Conservation (phyloP, 2,888 invertebrate genomes). For the Shargacucullia verbasci region DNA sequence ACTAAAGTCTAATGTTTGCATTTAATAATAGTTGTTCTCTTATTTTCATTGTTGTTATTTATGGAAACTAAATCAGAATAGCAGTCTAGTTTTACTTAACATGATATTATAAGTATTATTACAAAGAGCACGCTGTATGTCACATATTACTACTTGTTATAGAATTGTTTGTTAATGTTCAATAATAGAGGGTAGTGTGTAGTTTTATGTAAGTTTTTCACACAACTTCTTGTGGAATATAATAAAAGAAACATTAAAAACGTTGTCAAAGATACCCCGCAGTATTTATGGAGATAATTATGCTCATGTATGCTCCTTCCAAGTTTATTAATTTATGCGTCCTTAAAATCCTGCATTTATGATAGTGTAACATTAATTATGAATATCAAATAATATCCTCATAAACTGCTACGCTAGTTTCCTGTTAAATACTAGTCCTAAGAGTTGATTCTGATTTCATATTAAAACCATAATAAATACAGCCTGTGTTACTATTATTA, state of each 20-base stretch:
- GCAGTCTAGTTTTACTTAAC: conserved; percentile 60
- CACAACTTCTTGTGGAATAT: conserved; percentile 33
- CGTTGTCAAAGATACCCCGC: conserved; percentile 53
- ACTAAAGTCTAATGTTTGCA: conserved; percentile 66
- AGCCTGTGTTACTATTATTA: conserved; percentile 25
- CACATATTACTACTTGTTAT: conserved; percentile 63
- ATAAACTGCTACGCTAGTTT: conserved; percentile 34
- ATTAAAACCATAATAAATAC: conserved; percentile 21
- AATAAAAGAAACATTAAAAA: conserved; percentile 21
- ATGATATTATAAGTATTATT: conserved; percentile 74
- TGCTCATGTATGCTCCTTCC: conserved; percentile 51
- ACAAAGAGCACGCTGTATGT: conserved; percentile 68
- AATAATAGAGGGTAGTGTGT: conserved; percentile 45
- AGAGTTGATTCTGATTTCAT: conserved; percentile 43
- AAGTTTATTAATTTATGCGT: conserved; percentile 59
- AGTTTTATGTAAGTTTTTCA: conserved; percentile 43
- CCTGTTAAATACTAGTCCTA: conserved; percentile 49
- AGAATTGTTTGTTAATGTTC: conserved; percentile 50
- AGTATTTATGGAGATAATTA: conserved; percentile 69
- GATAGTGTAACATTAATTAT: conserved; percentile 56
- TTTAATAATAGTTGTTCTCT: conserved; percentile 68
- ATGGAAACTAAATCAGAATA: conserved; percentile 62
- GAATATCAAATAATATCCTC: conserved; percentile 34
- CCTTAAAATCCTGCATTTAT: conserved; percentile 72
- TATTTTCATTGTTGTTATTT: conserved; percentile 65